These are phyloP conservation scores for Ptychobarbus kaznakovi DNA, from an alignment of 2,797 vertebrate genomes.

Conservation along the genomic window DNA sequence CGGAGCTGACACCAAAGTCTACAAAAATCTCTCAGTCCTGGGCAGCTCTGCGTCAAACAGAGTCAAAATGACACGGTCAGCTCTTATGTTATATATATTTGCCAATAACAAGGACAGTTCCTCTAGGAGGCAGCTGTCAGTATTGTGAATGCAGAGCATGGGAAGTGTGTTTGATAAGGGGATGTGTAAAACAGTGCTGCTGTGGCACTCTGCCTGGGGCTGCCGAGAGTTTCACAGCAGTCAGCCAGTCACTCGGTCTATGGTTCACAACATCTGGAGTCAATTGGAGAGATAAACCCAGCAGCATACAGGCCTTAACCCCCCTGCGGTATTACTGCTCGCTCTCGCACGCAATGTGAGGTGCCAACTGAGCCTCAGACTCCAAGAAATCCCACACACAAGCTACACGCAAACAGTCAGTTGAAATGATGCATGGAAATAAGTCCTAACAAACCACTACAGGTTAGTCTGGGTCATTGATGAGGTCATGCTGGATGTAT, in stretches of 20 bases:
- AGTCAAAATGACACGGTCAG: background rate
- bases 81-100: background rate
- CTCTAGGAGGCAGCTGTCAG: conserved; percentile 29
- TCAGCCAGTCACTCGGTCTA: conserved; percentile 44
- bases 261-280: conserved; percentile 61
- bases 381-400: conserved; percentile 37
- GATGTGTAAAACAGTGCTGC: conserved; percentile 42
- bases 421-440: conserved; percentile 14
- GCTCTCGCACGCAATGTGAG: conserved; percentile 50
- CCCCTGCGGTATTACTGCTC: conserved; percentile 52
- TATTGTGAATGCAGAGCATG: conserved; percentile 43
- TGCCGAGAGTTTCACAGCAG: conserved; percentile 51
- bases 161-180: conserved; percentile 33
- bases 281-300: conserved; percentile 54
- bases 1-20: conserved; percentile 2
- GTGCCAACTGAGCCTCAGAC: conserved; percentile 32
- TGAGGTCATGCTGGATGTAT: background rate
- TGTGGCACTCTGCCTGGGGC: conserved; percentile 42
- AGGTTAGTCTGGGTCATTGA: conserved; percentile 14
- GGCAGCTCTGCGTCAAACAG: background rate
- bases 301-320: conserved; percentile 50
- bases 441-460: background rate
- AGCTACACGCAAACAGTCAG: conserved; percentile 24
- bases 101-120: conserved; percentile 28
- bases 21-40: background rate